Conservation (phyloP, 92 coral and sea anemone genomes). For the Desmophyllum pertusum region DNA sequence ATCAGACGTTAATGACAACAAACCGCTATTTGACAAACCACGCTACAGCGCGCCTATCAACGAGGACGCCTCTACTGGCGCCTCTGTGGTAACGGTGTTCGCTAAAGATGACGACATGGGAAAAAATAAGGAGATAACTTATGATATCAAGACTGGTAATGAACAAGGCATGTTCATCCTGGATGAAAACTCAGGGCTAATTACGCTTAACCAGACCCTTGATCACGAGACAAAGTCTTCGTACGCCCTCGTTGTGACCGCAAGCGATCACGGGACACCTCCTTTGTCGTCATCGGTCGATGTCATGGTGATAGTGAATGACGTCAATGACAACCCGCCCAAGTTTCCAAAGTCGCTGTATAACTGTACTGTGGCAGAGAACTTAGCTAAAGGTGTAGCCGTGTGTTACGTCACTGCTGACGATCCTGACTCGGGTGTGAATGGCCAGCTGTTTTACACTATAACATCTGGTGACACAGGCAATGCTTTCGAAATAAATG, state of each 20-base stretch:
- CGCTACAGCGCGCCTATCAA: constrained; percentile 59
- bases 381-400: constrained; percentile 68
- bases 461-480: constrained; percentile 68
- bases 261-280: constrained; percentile 81
- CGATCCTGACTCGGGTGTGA: constrained; percentile 73
- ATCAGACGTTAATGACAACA: constrained; percentile 84
- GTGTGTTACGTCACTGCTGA: constrained; percentile 83
- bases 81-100: constrained; percentile 70
- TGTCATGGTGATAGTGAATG: constrained; percentile 78
- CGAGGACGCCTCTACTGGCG: constrained; percentile 49
- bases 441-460: constrained; percentile 72
- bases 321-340: constrained; percentile 87
- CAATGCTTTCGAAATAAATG: constrained; percentile 59
- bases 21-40: constrained; percentile 67
- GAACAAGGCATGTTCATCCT: constrained; percentile 55
- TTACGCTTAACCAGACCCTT: constrained; percentile 45
- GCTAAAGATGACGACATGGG: constrained; percentile 85
- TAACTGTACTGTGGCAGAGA: constrained; percentile 81
- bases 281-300: constrained; percentile 52
- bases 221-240: constrained; percentile 74
- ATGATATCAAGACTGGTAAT: constrained; percentile 41
- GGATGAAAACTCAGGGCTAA: constrained; percentile 59
- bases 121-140: constrained; percentile 62
- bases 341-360: constrained; percentile 63
- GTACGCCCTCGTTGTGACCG: constrained; percentile 74